Percentiles rank a stretch among this genome's conserved stretches.
phyloP scores from a whole-genome alignment of 2,888 invertebrate genomes.

The Phyto melanocephala region DNA sequence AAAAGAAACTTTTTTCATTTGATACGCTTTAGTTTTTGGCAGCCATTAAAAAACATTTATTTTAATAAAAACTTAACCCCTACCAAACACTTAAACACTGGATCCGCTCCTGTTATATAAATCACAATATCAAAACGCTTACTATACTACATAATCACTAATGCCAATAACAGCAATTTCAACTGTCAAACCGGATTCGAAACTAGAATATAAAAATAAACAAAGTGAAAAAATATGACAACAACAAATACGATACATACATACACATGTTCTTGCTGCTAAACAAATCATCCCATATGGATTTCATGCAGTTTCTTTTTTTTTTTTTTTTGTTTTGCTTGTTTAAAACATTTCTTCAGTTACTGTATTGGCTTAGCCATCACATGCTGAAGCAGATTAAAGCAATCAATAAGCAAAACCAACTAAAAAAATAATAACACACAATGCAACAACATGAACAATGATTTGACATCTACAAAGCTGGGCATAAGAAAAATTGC shows the following conservation, averaged over 20 bases:
- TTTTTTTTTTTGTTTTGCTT: too few species aligned
- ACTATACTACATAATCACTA: neutral
- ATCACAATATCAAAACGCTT: neutral
- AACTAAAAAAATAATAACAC: neutral
- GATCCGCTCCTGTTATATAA: neutral
- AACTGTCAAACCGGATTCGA: neutral
- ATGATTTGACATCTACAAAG: constrained; percentile 32
- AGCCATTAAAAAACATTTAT: too few species aligned
- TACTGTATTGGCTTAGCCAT: neutral
- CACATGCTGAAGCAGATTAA: constrained; percentile 10
- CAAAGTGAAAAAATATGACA: constrained; percentile 2
- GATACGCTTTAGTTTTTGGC: too few species aligned
- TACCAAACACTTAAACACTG: too few species aligned
- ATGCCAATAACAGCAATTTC: constrained; percentile 4
- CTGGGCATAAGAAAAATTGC: constrained; percentile 28
- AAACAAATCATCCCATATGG: constrained; percentile 2
- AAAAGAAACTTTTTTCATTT: too few species aligned
- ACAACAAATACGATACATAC: neutral
- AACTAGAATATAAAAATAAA: neutral
- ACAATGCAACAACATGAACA: too few species aligned
- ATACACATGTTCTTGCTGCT: neutral
- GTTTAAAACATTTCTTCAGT: neutral
- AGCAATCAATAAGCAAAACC: constrained; percentile 41
- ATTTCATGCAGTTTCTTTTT: neutral
- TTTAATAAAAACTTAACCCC: too few species aligned